phyloP scores from a whole-genome alignment of 2,113 vertebrate species.

The Thalassoma bifasciatum region DNA sequence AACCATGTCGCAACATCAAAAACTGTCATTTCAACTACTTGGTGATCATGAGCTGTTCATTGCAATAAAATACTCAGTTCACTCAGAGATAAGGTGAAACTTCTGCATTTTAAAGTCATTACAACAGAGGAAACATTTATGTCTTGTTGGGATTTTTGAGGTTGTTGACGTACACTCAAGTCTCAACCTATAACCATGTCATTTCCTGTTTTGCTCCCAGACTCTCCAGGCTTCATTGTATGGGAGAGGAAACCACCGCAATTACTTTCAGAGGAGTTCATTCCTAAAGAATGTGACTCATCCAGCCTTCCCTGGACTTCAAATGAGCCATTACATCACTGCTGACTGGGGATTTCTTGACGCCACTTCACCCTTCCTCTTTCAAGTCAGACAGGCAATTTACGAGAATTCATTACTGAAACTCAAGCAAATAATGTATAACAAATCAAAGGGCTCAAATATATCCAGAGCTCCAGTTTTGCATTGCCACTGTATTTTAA shows the following conservation, averaged over 20 bases:
- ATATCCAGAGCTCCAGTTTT: neutral
- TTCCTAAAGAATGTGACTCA: conserved; percentile 64
- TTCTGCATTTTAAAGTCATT: conserved; percentile 1
- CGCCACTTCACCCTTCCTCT: conserved; percentile 53
- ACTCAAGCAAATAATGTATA: conserved; percentile 30
- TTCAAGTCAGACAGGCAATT: conserved; percentile 43
- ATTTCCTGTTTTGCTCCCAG: conserved; percentile 71
- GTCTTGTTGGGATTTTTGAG: conserved; percentile 33
- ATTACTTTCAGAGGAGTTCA: conserved; percentile 60
- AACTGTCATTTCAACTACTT: neutral
- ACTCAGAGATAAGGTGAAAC: neutral
- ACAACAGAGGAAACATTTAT: conserved; percentile 22
- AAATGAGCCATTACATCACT: conserved; percentile 65
- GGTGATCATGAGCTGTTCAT: neutral
- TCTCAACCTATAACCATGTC: conserved; percentile 18
- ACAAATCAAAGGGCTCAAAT: conserved; percentile 23
- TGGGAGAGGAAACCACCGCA: conserved; percentile 65
- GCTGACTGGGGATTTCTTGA: conserved; percentile 64
- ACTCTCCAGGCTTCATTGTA: conserved; percentile 48
- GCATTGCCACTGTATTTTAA: neutral
- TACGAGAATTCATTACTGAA: conserved; percentile 46
- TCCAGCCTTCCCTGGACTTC: conserved; percentile 45
- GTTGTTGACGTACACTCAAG: conserved; percentile 38
- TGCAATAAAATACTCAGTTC: neutral
- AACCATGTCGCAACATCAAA: conserved; percentile 2